Base-by-base conservation (phyloP, 2,797 vertebrate genomes). In the Adrianichthys oophorus region DNA sequence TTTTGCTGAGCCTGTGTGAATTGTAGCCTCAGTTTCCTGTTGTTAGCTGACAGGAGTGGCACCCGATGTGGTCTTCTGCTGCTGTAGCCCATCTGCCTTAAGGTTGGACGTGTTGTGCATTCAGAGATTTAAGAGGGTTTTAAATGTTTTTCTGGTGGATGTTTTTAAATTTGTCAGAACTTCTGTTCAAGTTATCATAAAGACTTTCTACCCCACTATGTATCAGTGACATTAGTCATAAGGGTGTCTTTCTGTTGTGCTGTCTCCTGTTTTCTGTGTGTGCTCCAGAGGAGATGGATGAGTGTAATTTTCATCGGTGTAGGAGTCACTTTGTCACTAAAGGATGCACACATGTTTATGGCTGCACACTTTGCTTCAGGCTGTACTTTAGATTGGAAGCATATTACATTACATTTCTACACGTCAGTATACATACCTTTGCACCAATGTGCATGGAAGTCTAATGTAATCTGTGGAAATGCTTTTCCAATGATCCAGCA, bases 221-320 rank as follows among this genome's bases (percentile, higher is more conserved):
- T 17, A 44, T 55, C 60, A 18, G n/a, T 65, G 55, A 59, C 40
- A 43, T 17, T 45, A 1, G 37, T 65, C 5, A 37, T 26, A 51
- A 65, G 32, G 53, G 21, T 10, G 7, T 56, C 52, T 60, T 29
- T 18, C 55, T 23, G 7, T 55, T 56, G 18, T 62, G 17, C 47
- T 46, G 43, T 37, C 59, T 4, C 18, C 19, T 54, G 46, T 60
- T 18, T 29, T n/a, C 8, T 37, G 14, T 19, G 32, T 29, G 61
- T 62, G 55, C 59, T 26, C 64, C n/a, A 45, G 23, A 44, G 62
- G 87, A 95, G 92, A 94, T 92, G 91, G 90, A 94, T 94, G 91
- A 90, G 72, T 69, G 91, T 91, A 91, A 94, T 94, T 94, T 94
- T 85, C 74, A 14, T 89, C 85, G 89, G 78, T 80, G 77, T 79